Evolutionary conservation across 2,888 invertebrate species (phyloP).

Genomic region (Gandaritis pyraliata): DNA sequence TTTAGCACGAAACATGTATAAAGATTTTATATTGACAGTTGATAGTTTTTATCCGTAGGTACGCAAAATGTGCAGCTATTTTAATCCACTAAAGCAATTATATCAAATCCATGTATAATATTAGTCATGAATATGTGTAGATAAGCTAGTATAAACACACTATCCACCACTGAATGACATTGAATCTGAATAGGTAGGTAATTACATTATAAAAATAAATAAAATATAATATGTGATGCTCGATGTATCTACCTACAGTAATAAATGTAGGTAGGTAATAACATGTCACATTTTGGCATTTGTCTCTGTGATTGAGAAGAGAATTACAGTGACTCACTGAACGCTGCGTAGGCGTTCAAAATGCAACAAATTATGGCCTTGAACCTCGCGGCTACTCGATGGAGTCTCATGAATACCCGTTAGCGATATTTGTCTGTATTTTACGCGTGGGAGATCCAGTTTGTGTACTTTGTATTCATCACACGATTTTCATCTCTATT

Average conservation of each 20-base stretch:
- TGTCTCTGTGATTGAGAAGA: slow-evolving; percentile 60
- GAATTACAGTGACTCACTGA: slow-evolving; percentile 65
- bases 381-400: slow-evolving; percentile 63
- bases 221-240: slow-evolving; percentile 7
- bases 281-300: slow-evolving; percentile 59
- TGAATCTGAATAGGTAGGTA: slow-evolving; percentile 17
- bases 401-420: slow-evolving; percentile 48
- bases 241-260: background rate
- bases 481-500: slow-evolving; percentile 36
- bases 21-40: slow-evolving; percentile 51
- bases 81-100: background rate
- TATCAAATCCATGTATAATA: slow-evolving; percentile 2
- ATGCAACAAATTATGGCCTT: slow-evolving; percentile 73
- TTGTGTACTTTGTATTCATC: slow-evolving; percentile 36
- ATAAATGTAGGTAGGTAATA: slow-evolving; percentile 31
- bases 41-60: slow-evolving; percentile 26
- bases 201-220: too few species aligned
- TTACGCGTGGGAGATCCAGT: slow-evolving; percentile 56
- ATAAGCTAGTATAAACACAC: background rate
- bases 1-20: slow-evolving; percentile 48
- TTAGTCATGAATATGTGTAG: background rate
- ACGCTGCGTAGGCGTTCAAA: slow-evolving; percentile 66
- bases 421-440: slow-evolving; percentile 49
- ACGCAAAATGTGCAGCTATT: background rate
- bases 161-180: slow-evolving; percentile 13